Percentiles rank a stretch among this genome's conserved stretches.
These are phyloP conservation scores for Matsumyia berberina DNA, from an alignment of 2,888 invertebrate species.

Conservation along the genomic window DNA sequence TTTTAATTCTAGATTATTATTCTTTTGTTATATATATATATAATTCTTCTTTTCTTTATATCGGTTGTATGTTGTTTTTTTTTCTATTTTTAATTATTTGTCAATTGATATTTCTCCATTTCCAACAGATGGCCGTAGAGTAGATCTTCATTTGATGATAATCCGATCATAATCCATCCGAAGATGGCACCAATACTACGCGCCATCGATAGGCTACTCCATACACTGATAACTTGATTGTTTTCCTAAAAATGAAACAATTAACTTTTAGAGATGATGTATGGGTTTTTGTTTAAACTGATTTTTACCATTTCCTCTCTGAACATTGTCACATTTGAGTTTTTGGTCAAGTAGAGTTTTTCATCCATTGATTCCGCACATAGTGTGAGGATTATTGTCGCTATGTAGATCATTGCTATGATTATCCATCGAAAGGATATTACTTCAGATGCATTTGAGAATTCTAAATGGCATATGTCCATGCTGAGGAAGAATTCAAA, in stretches of 20 bases:
- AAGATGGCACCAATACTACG: conserved; percentile 85
- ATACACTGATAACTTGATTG: conserved; percentile 84
- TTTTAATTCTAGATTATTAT: conserved; percentile 59
- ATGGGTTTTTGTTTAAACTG: neutral
- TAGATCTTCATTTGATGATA: conserved; percentile 85
- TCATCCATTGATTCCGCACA: conserved; percentile 84
- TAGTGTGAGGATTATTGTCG: conserved; percentile 84
- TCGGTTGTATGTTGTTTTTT: conserved; percentile 9
- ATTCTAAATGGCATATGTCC: conserved; percentile 84
- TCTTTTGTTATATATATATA: conserved; percentile 27
- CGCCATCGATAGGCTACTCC: conserved; percentile 86
- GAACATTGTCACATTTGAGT: conserved; percentile 82
- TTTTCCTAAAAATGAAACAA: conserved; percentile 82
- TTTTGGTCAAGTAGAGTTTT: conserved; percentile 82
- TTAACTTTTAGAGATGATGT: neutral
- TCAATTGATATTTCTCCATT: conserved; percentile 84
- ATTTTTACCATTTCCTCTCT: conserved; percentile 81
- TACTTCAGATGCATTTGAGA: conserved; percentile 83
- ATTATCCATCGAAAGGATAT: conserved; percentile 84
- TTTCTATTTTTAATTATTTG: conserved; percentile 82
- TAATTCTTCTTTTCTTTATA: conserved; percentile 18
- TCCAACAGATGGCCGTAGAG: conserved; percentile 85
- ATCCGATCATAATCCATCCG: conserved; percentile 86
- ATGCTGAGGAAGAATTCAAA: conserved; percentile 79
- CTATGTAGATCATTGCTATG: conserved; percentile 84